Base-by-base conservation (phyloP, 2,888 invertebrate genomes). In the Gnatocerus cornutus region DNA sequence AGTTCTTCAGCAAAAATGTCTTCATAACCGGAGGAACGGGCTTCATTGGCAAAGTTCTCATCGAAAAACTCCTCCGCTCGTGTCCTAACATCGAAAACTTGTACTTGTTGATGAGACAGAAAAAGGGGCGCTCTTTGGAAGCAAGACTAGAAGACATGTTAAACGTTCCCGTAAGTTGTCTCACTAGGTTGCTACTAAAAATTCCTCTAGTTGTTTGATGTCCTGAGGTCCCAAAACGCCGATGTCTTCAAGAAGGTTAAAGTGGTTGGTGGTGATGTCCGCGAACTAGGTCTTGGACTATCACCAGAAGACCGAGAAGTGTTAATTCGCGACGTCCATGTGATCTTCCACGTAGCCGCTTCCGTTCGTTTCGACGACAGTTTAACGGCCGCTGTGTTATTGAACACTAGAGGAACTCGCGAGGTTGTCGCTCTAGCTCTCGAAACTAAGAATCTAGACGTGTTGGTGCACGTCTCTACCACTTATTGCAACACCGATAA, bases 21-120 rank as follows among this genome's bases (percentile, higher is more conserved):
- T 91, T 97, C 58, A 88, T 97, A 8, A 96, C 96, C 0, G 96
- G 97, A 1, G 94, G 90, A 0, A 93, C 94, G 21, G 97, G 97
- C 0, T 97, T 97, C 80, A 88, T 97, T 84, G 97, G 97, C 0
- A 97, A 97, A 86, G 93, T 93, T 0, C 83, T 97, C 14, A 87
- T 97, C 3, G 97, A 97, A 84, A 98, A 97, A 83, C 84, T 98
- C 1, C 83, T 97, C 8, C 89, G 96, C 74, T 93, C 93, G 3
- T 95, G 96, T 80, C 88, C 93, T 0, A 89, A 89, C 0, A 77
- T 97, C 7, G 87, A 89, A 52, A 89, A 88, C 59, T 90, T 98
- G 71, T 97, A 93, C 82, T 80, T 96, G 0, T 86, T 97, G 50
- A 83, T 96, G 74, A 87, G 97, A 30, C 87, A 89, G 0, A 94